Evolutionary conservation across 2,797 vertebrate genomes (phyloP), one percentile per base, ranked within the genome.

Genomic region (Erithacus rubecula): DNA sequence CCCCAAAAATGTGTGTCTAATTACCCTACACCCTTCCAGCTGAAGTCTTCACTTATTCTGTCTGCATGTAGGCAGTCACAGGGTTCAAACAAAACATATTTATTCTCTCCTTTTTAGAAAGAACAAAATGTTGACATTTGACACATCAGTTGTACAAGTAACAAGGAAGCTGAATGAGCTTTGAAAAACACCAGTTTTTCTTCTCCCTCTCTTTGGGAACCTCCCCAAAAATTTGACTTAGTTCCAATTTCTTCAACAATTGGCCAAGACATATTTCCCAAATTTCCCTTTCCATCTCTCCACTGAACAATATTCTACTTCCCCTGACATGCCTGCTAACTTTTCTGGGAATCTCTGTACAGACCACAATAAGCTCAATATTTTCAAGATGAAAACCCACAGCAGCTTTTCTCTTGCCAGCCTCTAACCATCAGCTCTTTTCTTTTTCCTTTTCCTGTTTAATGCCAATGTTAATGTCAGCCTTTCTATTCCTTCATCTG

Each of bases 191-290:
- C 10, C 27, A 49, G 29, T 87, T 88, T 93, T 83, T 74, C 39
- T 93, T 90, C 91, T 83, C 82, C 44, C 87, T 91, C 87, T 93
- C 63, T 90, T 88, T 60, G 63, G 65, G 87, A 95, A 84, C 77
- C 84, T 93, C 93, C 89, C 68, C 90, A 34, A 89, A 93, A 92
- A 77, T 87, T 89, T 94, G 96, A 90, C 83, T 88, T 59, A 8
- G 53, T 79, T 95, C 91, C 94, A 96, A 74, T 79, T 94, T 90
- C 70, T 97, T 96, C 91, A 93, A 83, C 85, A 91, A 91, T 91
- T 94, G 77, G 43, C 89, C 74, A 88, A 92, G 63, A 87, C 37
- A 67, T 86, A 82, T 88, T 93, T 93, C 87, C 94, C 85, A 93
- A 96, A 91, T 95, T 94, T 94, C 84, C 80, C 92, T 94, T 95